Evolutionary conservation across 2,888 invertebrate genomes (phyloP).

Genomic region (Argyra leucocephala): DNA sequence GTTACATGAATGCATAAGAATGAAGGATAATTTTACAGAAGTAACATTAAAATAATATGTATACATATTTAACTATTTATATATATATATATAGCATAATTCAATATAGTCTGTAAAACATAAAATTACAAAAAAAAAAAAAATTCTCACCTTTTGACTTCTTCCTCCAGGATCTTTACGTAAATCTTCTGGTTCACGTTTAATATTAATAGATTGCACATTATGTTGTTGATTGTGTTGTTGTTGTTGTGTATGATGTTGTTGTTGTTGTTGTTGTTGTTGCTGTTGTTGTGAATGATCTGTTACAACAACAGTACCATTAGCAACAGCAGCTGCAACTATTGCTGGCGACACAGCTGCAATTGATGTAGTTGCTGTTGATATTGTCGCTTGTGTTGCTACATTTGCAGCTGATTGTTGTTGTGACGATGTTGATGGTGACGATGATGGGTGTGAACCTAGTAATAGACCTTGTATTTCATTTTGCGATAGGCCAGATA

Average conservation of each 20-base stretch:
- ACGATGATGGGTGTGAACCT: constrained; percentile 44
- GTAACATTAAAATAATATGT: not conserved
- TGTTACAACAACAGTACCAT: constrained; percentile 26
- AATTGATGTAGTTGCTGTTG: constrained; percentile 36
- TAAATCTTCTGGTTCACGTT: constrained; percentile 44
- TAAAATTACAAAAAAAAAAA: constrained; percentile 13
- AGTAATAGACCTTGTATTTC: constrained; percentile 46
- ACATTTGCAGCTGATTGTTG: constrained; percentile 9
- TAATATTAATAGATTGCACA: constrained; percentile 41
- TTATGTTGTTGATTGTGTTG: too few relatives aligned
- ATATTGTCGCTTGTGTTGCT: constrained; percentile 32
- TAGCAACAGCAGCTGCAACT: constrained; percentile 30
- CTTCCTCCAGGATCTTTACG: constrained; percentile 42
- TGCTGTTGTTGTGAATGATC: constrained; percentile 29
- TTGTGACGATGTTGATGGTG: constrained; percentile 29
- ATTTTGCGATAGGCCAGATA: constrained; percentile 46
- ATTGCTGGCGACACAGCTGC: constrained; percentile 35
- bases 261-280: constrained; percentile 29
- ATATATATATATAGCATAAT: not conserved
- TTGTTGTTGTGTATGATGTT: constrained; percentile 31
- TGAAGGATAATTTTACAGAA: not conserved
- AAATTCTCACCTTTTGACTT: constrained; percentile 42
- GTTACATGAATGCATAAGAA: not conserved
- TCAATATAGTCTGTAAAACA: constrained; percentile 13
- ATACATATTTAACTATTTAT: not conserved